A percentile compares a stretch with the other conserved stretches of the same genome.
phyloP scores from a whole-genome alignment of 2,797 vertebrate species.

The Chloroceryle inda region DNA sequence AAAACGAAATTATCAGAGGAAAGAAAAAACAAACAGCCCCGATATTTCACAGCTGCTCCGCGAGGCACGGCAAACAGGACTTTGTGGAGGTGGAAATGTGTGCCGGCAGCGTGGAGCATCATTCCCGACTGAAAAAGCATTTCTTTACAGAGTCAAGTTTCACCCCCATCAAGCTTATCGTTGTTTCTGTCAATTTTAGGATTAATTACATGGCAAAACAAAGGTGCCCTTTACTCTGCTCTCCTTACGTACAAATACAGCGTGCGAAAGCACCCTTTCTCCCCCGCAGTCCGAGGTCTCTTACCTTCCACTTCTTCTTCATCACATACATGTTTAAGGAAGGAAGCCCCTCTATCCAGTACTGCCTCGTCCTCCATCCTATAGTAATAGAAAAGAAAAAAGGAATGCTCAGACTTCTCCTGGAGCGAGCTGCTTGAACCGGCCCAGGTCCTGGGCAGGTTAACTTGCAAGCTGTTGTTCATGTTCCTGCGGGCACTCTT shows the following conservation, averaged over 20 bases:
- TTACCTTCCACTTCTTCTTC: slow-evolving; percentile 97
- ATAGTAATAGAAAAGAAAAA: slow-evolving; percentile 98
- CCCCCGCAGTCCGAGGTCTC: slow-evolving; percentile 46
- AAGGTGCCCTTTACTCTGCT: neutral
- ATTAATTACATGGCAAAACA: neutral
- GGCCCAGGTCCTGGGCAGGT: slow-evolving; percentile 86
- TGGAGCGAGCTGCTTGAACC: slow-evolving; percentile 88
- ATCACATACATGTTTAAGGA: slow-evolving; percentile 94
- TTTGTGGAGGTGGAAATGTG: accelerated
- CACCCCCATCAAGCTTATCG: accelerated
- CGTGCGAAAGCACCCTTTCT: neutral
- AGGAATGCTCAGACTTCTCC: slow-evolving; percentile 97
- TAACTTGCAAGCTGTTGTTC: slow-evolving; percentile 86
- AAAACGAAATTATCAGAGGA: neutral
- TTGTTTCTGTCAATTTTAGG: neutral
- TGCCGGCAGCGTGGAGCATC: accelerated
- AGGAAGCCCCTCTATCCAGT: slow-evolving; percentile 95
- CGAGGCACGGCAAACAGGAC: neutral
- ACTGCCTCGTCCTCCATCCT: slow-evolving; percentile 99
- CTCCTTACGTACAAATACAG: neutral
- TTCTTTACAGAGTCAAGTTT: neutral
- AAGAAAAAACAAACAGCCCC: neutral
- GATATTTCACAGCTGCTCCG: neutral
- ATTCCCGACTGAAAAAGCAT: accelerated
- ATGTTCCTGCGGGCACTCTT: slow-evolving; percentile 70